Evolutionary conservation across 2,888 invertebrate species (phyloP).

Genomic region (Therioaphis trifolii): DNA sequence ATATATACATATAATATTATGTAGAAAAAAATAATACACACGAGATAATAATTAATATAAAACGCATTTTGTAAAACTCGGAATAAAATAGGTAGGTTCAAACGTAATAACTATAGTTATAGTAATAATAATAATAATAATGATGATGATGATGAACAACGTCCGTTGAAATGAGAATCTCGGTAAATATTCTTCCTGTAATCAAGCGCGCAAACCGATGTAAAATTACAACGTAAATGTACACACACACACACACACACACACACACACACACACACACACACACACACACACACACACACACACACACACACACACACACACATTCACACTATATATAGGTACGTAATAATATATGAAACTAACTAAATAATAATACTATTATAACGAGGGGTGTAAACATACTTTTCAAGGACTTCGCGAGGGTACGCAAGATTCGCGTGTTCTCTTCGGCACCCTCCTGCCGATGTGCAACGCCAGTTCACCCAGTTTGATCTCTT

Average conservation of each 20-base stretch:
- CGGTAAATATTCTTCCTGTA: constrained; percentile 54
- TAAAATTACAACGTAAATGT: not conserved
- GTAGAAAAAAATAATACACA: not conserved
- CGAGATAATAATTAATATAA: not conserved
- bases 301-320: no score
- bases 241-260: not conserved
- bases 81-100: constrained; percentile 32
- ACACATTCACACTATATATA: no score
- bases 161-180: constrained; percentile 58
- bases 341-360: no score
- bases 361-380: no score
- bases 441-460: constrained; percentile 66
- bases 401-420: constrained; percentile 52
- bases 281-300: no score
- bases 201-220: no score
- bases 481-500: constrained; percentile 81
- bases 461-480: constrained; percentile 81
- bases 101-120: constrained; percentile 13
- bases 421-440: constrained; percentile 43
- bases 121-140: constrained; percentile 17
- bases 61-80: constrained; percentile 3
- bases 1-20: constrained; percentile 12
- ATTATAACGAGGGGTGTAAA: no score
- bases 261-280: no score
- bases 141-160: no score